These are phyloP conservation scores for Lysandra bellargus DNA, from an alignment of 2,888 invertebrate genomes.

Conservation along the genomic window DNA sequence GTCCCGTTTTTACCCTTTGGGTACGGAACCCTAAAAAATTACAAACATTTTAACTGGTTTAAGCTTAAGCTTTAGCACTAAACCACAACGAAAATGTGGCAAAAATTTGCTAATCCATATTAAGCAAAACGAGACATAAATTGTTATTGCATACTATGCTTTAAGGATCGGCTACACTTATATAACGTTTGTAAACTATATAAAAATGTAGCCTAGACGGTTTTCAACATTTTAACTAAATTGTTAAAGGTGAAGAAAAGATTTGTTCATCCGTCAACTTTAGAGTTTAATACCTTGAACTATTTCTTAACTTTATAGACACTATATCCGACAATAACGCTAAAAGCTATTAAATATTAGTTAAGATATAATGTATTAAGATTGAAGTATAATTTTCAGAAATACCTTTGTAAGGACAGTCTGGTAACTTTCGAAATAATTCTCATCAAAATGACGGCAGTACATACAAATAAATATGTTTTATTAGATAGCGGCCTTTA, in stretches of 20 bases:
- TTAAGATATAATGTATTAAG: background rate
- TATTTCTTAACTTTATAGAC: background rate
- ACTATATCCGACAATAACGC: background rate
- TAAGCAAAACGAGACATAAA: background rate
- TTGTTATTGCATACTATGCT: background rate
- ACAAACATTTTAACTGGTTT: background rate
- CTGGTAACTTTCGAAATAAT: too few relatives aligned
- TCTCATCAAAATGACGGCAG: too few relatives aligned
- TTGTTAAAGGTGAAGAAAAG: background rate
- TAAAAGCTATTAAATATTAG: background rate
- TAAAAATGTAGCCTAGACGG: background rate
- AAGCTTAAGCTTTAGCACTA: background rate
- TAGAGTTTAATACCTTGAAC: conserved; percentile 5
- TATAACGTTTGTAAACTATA: background rate
- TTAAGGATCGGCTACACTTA: background rate
- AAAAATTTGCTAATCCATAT: background rate
- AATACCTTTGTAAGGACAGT: too few relatives aligned
- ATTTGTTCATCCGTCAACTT: background rate
- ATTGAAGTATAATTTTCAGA: too few relatives aligned
- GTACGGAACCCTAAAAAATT: background rate
- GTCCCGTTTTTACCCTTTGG: too few relatives aligned
- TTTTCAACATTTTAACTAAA: conserved; percentile 19
- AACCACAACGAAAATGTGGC: background rate
- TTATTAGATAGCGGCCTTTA: background rate
- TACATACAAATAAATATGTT: too few relatives aligned